Percentiles rank a stretch among this genome's conserved stretches.
These are phyloP conservation scores for Edolisoma coerulescens DNA, from an alignment of 2,113 vertebrate species.

Conservation along the genomic window DNA sequence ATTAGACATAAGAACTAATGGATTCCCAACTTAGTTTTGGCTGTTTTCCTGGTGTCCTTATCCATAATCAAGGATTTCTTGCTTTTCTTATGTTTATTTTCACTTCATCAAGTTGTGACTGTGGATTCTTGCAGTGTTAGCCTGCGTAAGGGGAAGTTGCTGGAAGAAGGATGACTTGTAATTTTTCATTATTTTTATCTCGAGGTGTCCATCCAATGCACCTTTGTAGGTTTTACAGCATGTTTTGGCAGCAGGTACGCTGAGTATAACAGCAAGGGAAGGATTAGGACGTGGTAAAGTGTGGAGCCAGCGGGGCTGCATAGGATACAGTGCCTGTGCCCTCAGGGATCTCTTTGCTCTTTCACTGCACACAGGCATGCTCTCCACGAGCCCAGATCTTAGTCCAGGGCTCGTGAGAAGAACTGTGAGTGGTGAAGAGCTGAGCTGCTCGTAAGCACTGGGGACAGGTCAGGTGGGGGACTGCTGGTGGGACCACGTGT, in stretches of 20 bases:
- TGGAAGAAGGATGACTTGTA: background rate
- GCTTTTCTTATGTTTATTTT: background rate
- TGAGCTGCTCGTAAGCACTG: background rate
- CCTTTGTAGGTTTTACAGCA: background rate
- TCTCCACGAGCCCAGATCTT: background rate
- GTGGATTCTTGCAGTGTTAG: background rate
- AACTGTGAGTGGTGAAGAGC: background rate
- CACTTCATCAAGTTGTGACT: background rate
- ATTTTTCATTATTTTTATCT: background rate
- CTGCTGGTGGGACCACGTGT: fast-evolving
- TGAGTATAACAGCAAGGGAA: background rate
- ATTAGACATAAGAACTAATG: background rate
- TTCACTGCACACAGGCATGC: fast-evolving
- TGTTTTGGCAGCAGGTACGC: background rate
- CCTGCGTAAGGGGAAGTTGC: background rate
- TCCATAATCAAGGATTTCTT: background rate
- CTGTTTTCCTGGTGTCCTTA: background rate
- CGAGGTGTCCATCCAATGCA: background rate
- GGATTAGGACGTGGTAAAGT: fast-evolving
- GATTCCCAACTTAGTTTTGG: background rate
- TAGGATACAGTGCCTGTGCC: background rate
- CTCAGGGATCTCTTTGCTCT: background rate
- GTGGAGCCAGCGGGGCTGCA: background rate
- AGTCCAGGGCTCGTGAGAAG: background rate
- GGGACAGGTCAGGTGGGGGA: background rate